These are phyloP conservation scores for Carabus problematicus DNA, from an alignment of 2,888 invertebrate species.

Conservation along the genomic window DNA sequence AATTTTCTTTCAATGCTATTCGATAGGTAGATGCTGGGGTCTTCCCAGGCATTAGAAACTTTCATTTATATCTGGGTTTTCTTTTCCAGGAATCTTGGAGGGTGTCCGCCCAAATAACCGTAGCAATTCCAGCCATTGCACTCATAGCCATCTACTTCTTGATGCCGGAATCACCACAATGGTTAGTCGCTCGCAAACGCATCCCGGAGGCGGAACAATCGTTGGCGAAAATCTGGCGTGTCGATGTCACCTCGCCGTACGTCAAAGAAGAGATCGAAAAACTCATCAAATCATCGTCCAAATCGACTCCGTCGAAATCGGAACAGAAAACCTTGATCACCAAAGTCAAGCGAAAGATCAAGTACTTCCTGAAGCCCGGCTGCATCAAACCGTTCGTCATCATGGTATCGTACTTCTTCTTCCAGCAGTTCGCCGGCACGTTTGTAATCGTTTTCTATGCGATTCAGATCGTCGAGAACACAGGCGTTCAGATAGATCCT, in stretches of 20 bases:
- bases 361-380: slow-evolving; percentile 55
- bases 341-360: slow-evolving; percentile 50
- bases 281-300: slow-evolving; percentile 49
- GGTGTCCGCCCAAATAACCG: slow-evolving; percentile 58
- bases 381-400: slow-evolving; percentile 61
- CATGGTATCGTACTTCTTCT: slow-evolving; percentile 62
- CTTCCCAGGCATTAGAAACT: no score
- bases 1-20: no score
- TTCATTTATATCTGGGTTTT: no score
- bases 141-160: slow-evolving; percentile 56
- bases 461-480: slow-evolving; percentile 61
- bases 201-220: slow-evolving; percentile 59
- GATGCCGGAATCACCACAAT: slow-evolving; percentile 65
- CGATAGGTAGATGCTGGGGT: no score
- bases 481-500: slow-evolving; percentile 60
- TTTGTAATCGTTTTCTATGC: slow-evolving; percentile 67
- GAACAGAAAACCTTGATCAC: slow-evolving; percentile 25
- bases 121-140: slow-evolving; percentile 58
- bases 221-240: slow-evolving; percentile 58
- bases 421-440: slow-evolving; percentile 66
- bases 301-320: slow-evolving; percentile 34
- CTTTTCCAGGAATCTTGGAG: slow-evolving; percentile 60
- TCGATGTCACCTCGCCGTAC: slow-evolving; percentile 49
- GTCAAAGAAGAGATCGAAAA: slow-evolving; percentile 52
- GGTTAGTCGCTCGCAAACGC: slow-evolving; percentile 61